Conservation (phyloP, 2,888 invertebrate genomes). For the Zaprionus obscuricornis region DNA sequence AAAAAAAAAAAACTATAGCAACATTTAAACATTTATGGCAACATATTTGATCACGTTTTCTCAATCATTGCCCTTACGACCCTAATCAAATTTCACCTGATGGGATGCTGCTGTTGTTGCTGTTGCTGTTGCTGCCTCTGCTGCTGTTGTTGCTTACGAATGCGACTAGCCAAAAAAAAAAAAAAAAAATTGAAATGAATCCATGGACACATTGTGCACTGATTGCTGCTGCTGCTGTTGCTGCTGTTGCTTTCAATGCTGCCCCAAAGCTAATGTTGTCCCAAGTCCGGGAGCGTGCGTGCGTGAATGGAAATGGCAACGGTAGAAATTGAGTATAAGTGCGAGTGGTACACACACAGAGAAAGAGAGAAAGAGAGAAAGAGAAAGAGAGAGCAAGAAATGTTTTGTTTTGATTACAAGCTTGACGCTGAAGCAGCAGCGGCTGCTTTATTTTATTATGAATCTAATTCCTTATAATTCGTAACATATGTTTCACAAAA, state of each 20-base stretch:
- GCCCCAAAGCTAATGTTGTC: conserved; percentile 31
- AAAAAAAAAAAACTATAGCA: conserved; percentile 52
- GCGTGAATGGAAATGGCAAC: conserved; percentile 27
- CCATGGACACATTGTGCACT: conserved; percentile 75
- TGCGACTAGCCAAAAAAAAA: conserved; percentile 26
- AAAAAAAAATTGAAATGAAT: conserved; percentile 27
- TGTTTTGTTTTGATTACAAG: conserved; percentile 78
- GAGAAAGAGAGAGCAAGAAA: conserved; percentile 17
- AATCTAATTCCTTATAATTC: conserved; percentile 79
- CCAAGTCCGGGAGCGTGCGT: conserved; percentile 40
- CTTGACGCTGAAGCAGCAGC: conserved; percentile 58
- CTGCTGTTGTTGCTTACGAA: not conserved
- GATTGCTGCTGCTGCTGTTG: conserved; percentile 53
- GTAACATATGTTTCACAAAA: conserved; percentile 69
- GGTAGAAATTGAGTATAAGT: no score
- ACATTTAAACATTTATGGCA: conserved; percentile 77
- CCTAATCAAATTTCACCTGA: conserved; percentile 82
- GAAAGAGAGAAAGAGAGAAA: not conserved
- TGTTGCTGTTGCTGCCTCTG: not conserved
- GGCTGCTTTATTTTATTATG: conserved; percentile 74
- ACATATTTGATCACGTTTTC: conserved; percentile 81
- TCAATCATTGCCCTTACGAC: conserved; percentile 81
- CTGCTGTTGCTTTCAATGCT: conserved; percentile 2
- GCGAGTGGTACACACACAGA: no score
- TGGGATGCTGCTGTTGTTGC: conserved; percentile 54